phyloP scores from a whole-genome alignment of 2,797 vertebrate species.

The Artibeus jamaicensis region DNA sequence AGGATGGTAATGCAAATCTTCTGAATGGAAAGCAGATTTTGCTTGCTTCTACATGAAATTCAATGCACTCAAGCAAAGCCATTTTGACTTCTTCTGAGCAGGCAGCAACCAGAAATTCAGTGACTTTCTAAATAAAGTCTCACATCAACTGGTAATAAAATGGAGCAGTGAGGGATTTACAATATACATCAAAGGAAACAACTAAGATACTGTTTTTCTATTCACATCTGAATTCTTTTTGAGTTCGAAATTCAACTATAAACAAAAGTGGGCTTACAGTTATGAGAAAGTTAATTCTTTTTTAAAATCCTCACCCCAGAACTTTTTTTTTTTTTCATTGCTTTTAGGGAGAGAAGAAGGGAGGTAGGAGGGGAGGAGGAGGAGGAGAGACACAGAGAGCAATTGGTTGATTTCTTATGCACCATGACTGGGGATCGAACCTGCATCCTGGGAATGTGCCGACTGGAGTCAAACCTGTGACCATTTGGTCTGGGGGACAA shows the following conservation, averaged over 20 bases:
- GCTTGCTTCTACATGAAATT: slow-evolving; percentile 3
- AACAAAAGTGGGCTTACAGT: background rate
- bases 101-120: slow-evolving; percentile 3
- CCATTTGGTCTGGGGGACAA: too few species aligned
- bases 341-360: too few species aligned
- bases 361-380: too few species aligned
- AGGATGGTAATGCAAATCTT: background rate
- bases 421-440: too few species aligned
- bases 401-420: too few species aligned
- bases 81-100: background rate
- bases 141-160: background rate
- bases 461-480: too few species aligned
- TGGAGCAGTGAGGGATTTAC: background rate
- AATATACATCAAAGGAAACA: background rate
- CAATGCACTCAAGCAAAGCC: background rate
- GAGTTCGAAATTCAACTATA: background rate
- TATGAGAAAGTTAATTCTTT: background rate
- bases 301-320: too few species aligned
- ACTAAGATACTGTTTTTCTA: background rate
- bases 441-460: too few species aligned
- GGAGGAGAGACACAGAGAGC: too few species aligned
- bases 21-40: slow-evolving; percentile 31
- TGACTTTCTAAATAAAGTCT: background rate
- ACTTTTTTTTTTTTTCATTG: too few species aligned
- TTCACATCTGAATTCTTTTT: background rate